Conservation (phyloP, 2,797 vertebrate species). For the Tangara arthus region DNA sequence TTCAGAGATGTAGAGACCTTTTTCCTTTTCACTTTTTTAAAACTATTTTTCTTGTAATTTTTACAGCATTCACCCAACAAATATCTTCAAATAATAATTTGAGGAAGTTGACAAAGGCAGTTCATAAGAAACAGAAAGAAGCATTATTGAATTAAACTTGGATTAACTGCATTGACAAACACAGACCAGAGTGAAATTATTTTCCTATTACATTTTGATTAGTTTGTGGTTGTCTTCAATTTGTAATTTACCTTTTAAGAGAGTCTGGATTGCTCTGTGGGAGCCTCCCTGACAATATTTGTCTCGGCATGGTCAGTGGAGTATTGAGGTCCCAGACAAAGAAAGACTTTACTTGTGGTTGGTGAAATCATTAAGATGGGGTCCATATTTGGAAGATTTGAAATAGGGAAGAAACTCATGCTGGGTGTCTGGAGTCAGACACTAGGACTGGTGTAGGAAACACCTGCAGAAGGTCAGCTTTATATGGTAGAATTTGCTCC, state of each 20-base stretch:
- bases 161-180: conserved; percentile 28
- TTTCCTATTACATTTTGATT: conserved; percentile 42
- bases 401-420: neutral
- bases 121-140: neutral
- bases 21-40: neutral
- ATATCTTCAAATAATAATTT: neutral
- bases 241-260: conserved; percentile 33
- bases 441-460: neutral
- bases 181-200: conserved; percentile 25
- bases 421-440: neutral
- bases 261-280: neutral
- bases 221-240: conserved; percentile 18
- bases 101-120: neutral
- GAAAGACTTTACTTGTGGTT: neutral
- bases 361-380: neutral
- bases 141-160: conserved; percentile 22
- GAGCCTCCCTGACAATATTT: neutral
- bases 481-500: neutral
- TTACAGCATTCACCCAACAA: neutral
- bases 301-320: neutral
- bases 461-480: neutral
- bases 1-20: neutral
- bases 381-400: neutral
- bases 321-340: neutral
- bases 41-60: neutral